Base-by-base conservation (phyloP, 1,140 invertebrate species). In the Babylonia areolata region DNA sequence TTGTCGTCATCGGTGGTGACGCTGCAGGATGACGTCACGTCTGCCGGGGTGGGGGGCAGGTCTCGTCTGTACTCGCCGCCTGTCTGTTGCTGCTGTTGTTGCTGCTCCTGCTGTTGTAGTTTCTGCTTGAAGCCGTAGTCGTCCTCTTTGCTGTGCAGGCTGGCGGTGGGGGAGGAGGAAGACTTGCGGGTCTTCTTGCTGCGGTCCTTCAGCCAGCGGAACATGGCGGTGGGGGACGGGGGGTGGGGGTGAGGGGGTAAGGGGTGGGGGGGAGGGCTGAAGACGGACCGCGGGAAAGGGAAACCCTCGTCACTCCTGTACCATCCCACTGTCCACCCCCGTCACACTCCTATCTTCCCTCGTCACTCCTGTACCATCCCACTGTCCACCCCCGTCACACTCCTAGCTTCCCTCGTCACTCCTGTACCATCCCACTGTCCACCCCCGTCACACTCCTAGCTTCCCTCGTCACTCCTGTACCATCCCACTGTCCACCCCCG, bases 141-240 rank as follows among this genome's bases (percentile, higher is more conserved):
- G 35, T 88, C 88, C 0, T 86, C 85, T 1, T 84, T 81, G n/a
- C 64, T 85, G n/a, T 85, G 82, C 3, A 85, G 86, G 37, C 79
- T 87, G 1, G 85, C 71, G 17, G 54, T 42, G 9, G 81, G 28
- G 33, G 64, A 77, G 75, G 37, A 79, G 33, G 58, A 46, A n/a
- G 33, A 46, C 64, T 86, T 89, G 75, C 88, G 86, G 42, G 73
- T 82, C 73, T 87, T 87, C 51, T 88, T 86, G 15, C 85, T 86
- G 20, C 86, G 75, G 69, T 89, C 90, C 64, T 89, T 91, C 78
- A 91, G 85, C 90, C 90, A 91, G 71, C 89, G 88, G 51, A 91
- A 88, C 90, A 91, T 91, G 20, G 9, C 17, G 46, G 46, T 9
- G 46, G 5, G 42, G 42, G 42, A 15, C 42, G 5, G 42, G 42